Evolutionary conservation across 2,797 vertebrate genomes (phyloP).

Genomic region (Peromyscus aztecus): DNA sequence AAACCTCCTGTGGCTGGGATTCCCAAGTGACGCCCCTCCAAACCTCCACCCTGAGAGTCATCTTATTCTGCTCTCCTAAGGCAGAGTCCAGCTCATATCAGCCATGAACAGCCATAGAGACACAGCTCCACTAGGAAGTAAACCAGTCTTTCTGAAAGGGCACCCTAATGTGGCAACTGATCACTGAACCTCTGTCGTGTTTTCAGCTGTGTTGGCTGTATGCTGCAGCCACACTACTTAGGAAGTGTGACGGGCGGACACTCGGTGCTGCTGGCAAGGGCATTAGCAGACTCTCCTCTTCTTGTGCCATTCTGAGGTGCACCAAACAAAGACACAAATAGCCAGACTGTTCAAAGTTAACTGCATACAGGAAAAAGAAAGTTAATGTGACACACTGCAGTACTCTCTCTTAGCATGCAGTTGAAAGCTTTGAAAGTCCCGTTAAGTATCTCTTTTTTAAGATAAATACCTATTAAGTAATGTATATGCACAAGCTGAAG

Average conservation of each 20-base stretch:
- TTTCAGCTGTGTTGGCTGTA: constrained; percentile 90
- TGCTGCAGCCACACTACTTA: constrained; percentile 86
- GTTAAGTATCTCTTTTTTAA: constrained; percentile 95
- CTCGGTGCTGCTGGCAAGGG: constrained; percentile 81
- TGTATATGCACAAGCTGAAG: constrained; percentile 95
- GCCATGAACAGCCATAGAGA: not conserved
- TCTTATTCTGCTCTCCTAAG: constrained; percentile 18
- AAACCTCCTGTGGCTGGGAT: constrained; percentile 73
- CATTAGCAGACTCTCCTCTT: constrained; percentile 81
- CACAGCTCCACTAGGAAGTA: constrained; percentile 9
- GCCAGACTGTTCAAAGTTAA: constrained; percentile 88
- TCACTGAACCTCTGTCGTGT: constrained; percentile 73
- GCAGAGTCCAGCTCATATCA: constrained; percentile 13
- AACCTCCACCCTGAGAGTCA: not conserved
- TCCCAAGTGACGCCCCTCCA: constrained; percentile 51
- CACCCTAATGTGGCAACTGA: constrained; percentile 76
- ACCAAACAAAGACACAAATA: constrained; percentile 82
- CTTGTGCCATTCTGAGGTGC: constrained; percentile 79
- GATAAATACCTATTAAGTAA: constrained; percentile 99
- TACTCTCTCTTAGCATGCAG: constrained; percentile 88
- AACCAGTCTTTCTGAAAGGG: constrained; percentile 83
- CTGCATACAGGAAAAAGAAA: constrained; percentile 83
- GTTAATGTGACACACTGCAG: constrained; percentile 87
- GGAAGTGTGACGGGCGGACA: constrained; percentile 91
- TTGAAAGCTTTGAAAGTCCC: constrained; percentile 90